Base-by-base conservation (phyloP, 2,888 invertebrate genomes). In the Auanema freiburgensis region DNA sequence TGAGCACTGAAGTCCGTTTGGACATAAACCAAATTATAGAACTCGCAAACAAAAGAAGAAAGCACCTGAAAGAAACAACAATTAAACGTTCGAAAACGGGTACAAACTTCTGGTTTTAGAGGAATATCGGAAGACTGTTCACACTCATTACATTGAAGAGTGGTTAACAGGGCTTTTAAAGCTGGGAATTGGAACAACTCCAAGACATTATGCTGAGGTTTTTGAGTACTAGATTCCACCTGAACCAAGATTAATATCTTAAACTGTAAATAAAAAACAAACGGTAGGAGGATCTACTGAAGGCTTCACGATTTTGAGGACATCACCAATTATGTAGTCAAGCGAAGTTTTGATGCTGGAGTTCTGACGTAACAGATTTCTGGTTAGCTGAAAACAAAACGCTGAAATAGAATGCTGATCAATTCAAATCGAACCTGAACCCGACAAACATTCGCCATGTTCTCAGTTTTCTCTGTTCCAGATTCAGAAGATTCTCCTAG, bases 1-100 rank as follows among this genome's bases (percentile, higher is more conserved):
- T 98, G 95, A 1, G 94, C 93, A 86, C 97, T 96, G 0, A 96
- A 96, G 86, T 98, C 85, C 2, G 81, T 79, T 59, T 79, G 74
- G 40, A 84, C 71, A 46, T 72, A 94, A 81, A 97, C 96, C 85
- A 96, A 95, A 85, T 96, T 95, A 84, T 96, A 94, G 86, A 98
- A 97, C 86, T 97, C 95, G 1, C 96, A 96, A 66, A 96, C 93
- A 85, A 98, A 96, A 85, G 93, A 93, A 87, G 95, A 95, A 79
- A 93, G 91, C 40, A 97, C 95, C 56, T 62, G 21, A 46, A 46
- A 46, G 4, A 46, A 33, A 60, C 61, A 59, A 59, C 18, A 18
- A 59, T 18, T 24, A 24, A 25, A 50, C 12, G 12, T 43, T 41
- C 21, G 16, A 43, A 56, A 41, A 41, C 10, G n/a, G n/a, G n/a